Percentiles rank a stretch among this genome's conserved stretches.
phyloP scores from a whole-genome alignment of 2,888 invertebrate species.

The Glyphotaelius pellucidus region DNA sequence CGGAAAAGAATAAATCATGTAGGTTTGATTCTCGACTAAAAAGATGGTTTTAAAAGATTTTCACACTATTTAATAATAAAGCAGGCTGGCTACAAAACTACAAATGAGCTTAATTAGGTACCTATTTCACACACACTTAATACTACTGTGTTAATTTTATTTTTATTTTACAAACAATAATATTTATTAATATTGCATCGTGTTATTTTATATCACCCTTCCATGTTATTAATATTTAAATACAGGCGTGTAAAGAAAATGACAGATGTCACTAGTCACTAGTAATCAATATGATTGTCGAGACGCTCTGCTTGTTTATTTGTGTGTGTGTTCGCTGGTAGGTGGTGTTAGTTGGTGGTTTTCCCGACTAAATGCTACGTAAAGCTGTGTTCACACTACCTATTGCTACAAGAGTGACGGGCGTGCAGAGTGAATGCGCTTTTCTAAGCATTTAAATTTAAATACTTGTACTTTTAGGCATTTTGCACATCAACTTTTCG shows the following conservation, averaged over 20 bases:
- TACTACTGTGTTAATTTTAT: too few species aligned
- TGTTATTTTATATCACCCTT: not conserved
- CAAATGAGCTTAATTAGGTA: too few species aligned
- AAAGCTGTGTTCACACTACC: not conserved
- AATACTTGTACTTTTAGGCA: not conserved
- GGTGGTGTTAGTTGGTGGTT: not conserved
- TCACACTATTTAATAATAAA: too few species aligned
- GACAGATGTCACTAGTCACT: constrained; percentile 40
- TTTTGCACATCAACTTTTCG: not conserved
- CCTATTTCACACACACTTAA: too few species aligned
- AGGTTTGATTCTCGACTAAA: not conserved
- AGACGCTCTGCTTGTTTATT: not conserved
- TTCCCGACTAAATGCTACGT: not conserved
- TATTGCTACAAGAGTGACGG: not conserved
- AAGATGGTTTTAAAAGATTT: too few species aligned
- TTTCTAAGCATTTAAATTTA: not conserved
- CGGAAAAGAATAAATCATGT: not conserved
- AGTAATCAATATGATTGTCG: constrained; percentile 42
- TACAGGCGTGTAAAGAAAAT: constrained; percentile 28
- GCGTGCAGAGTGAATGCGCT: not conserved
- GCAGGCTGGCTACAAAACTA: too few species aligned
- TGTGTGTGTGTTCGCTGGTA: not conserved
- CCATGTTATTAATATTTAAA: not conserved
- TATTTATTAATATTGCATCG: not conserved
- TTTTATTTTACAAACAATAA: too few species aligned